Base-by-base conservation (phyloP, 2,797 vertebrate genomes). In the Hydrolagus colliei region DNA sequence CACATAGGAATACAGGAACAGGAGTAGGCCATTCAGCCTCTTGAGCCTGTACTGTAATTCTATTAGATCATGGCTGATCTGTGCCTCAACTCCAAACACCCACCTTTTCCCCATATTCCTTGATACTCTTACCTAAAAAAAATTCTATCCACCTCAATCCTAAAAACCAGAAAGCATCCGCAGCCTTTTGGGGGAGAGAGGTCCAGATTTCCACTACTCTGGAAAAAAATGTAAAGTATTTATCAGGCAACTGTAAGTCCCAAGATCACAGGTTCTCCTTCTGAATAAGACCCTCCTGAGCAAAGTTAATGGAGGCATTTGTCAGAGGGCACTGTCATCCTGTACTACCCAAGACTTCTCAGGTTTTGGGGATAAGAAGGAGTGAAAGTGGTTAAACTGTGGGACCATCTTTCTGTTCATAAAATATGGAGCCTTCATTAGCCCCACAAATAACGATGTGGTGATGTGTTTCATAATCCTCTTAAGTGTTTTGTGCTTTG, bases 401-500 rank as follows among this genome's bases (percentile, higher is more conserved):
- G 62, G 41, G 62, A 80, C 63, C 63, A 7, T 80, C 78, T 71
- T 82, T 14, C 35, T 68, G 8, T 41, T 82, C 79, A 11, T 84
- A 68, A 68, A 67, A 68, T 68, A 68, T 84, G 41, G 63, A 84
- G 2, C 79, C 16, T 84, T 84, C 63, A 84, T 84, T 68, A 10
- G 65, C 71, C 41, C 71, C 71, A 71, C 79, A 84, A 67, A 65
- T 65, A 84, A 71, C 68, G 6, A 52, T 3, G 41, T 52, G 41
- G 41, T 6, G 3, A 52, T 52, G 41, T 6, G 41, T 52, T 52
- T 52, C 41, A 52, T 52, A 52, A 52, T 52, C 41, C 41, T 52
- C 65, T 84, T 27, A 27, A 84, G 79, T 84, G 79, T 84, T 84
- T 52, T 84, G 79, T 84, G 79, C 65, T 84, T 84, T 63, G 52